Conservation (phyloP, 2,888 invertebrate genomes). For the Dynastes hyllus region DNA sequence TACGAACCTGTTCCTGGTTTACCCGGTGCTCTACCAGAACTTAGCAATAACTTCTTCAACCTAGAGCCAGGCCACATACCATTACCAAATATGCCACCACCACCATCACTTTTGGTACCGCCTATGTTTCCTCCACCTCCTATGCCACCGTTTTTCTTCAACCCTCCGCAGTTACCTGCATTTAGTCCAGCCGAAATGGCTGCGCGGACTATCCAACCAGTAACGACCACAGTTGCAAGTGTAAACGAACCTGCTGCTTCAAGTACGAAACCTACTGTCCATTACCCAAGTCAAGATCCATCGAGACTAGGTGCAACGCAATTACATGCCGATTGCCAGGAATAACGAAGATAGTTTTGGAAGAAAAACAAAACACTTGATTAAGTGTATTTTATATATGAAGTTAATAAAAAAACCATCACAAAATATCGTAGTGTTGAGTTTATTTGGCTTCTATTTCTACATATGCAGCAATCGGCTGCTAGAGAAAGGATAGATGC, state of each 20-base stretch:
- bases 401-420: not conserved
- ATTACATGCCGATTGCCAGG: conserved; percentile 66
- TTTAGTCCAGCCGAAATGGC: conserved; percentile 69
- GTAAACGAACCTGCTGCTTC: conserved; percentile 53
- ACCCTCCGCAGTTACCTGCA: conserved; percentile 64
- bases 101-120: conserved; percentile 73
- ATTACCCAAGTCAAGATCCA: conserved; percentile 99
- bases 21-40: conserved; percentile 80
- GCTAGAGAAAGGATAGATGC: no score
- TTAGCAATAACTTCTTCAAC: conserved; percentile 82
- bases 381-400: not conserved
- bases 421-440: no score
- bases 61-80: conserved; percentile 73
- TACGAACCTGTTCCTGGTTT: conserved; percentile 86
- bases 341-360: conserved; percentile 46
- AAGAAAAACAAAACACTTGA: not conserved
- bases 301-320: conserved; percentile 86
- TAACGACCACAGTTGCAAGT: conserved; percentile 63
- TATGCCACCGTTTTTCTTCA: conserved; percentile 74
- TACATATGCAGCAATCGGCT: no score
- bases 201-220: conserved; percentile 70
- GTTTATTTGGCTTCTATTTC: no score
- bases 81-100: conserved; percentile 70
- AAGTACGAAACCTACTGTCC: conserved; percentile 77
- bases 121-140: conserved; percentile 77